Conservation (phyloP, 2,113 vertebrate species). For the Alethe castanea region DNA sequence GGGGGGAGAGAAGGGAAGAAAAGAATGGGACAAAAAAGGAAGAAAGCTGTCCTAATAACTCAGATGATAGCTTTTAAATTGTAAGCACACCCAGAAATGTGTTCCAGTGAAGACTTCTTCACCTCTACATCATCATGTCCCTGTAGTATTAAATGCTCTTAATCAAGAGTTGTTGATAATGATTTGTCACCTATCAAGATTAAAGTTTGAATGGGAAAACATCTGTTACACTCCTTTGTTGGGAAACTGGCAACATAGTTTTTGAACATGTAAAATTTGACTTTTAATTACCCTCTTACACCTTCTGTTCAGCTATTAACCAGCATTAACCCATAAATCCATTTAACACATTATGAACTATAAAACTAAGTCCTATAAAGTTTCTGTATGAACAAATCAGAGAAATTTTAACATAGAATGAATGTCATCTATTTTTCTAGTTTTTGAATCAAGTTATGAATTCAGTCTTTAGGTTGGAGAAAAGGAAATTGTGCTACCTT, state of each 20-base stretch:
- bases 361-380: neutral
- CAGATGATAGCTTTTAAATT: slow-evolving; percentile 4
- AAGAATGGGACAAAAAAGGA: neutral
- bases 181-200: slow-evolving; percentile 42
- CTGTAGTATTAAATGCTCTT: slow-evolving; percentile 16
- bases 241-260: slow-evolving; percentile 13
- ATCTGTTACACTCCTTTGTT: slow-evolving; percentile 42
- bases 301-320: slow-evolving; percentile 10
- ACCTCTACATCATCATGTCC: neutral
- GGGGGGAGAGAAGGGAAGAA: neutral
- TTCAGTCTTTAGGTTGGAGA: neutral
- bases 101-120: slow-evolving; percentile 15
- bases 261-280: slow-evolving; percentile 23
- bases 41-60: neutral
- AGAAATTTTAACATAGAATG: neutral
- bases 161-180: slow-evolving; percentile 56
- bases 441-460: neutral
- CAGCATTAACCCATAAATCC: neutral
- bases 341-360: neutral
- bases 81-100: neutral
- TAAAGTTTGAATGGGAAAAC: slow-evolving; percentile 53
- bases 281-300: slow-evolving; percentile 40
- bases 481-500: neutral
- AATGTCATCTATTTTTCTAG: neutral
- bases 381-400: neutral